A percentile compares a stretch with the other conserved stretches of the same genome.
phyloP scores from a whole-genome alignment of 2,888 invertebrate species.

The Halictus quadricinctus region DNA sequence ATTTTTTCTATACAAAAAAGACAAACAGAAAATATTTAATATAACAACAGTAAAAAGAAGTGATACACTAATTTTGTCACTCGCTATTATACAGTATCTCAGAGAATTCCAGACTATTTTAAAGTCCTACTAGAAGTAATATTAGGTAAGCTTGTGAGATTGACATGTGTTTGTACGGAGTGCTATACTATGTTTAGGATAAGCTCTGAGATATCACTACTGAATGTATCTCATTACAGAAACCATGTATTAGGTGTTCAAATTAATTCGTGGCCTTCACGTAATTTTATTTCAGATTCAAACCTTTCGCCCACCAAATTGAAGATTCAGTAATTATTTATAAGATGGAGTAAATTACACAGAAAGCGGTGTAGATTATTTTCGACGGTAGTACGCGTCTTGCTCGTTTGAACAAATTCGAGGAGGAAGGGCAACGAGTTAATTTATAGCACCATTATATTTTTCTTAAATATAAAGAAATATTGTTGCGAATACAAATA shows the following conservation, averaged over 20 bases:
- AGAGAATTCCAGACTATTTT: not conserved
- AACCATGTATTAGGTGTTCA: not conserved
- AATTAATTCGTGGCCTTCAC: not conserved
- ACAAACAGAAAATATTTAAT: no score
- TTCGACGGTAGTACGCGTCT: not conserved
- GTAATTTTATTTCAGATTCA: not conserved
- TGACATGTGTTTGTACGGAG: not conserved
- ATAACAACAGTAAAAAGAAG: no score
- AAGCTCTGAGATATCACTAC: slow-evolving; percentile 1
- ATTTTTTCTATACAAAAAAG: no score
- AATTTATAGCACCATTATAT: not conserved
- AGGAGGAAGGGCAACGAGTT: not conserved
- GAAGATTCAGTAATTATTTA: not conserved
- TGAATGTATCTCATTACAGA: not conserved
- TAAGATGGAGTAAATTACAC: not conserved
- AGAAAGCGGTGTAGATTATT: not conserved
- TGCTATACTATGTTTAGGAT: not conserved
- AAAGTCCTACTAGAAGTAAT: not conserved
- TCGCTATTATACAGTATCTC: not conserved
- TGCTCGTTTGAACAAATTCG: not conserved
- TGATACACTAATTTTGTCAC: no score
- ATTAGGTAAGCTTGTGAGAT: not conserved
- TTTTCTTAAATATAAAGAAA: not conserved
- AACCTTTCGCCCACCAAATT: not conserved
- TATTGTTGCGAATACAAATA: not conserved